These are phyloP conservation scores for Puffinus mauretanicus DNA, from an alignment of 2,113 vertebrate genomes.

Conservation along the genomic window DNA sequence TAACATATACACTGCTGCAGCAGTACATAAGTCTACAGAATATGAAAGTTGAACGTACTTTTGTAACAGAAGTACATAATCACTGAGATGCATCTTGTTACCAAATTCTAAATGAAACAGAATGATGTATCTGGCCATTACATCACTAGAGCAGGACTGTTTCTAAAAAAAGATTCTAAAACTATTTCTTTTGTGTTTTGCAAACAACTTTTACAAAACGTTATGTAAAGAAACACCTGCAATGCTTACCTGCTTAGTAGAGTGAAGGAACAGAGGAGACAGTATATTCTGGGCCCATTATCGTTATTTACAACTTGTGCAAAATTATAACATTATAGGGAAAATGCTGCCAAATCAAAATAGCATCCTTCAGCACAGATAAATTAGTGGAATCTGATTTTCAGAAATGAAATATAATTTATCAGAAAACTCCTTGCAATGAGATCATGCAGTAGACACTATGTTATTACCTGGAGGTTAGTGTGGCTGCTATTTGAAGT, in stretches of 20 bases:
- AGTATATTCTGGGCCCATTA: not conserved
- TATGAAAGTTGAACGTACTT: not conserved
- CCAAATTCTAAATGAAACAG: not conserved
- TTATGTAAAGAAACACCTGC: not conserved
- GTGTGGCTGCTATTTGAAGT: conserved; percentile 7
- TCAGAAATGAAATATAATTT: not conserved
- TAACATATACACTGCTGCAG: not conserved
- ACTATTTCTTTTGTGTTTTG: not conserved
- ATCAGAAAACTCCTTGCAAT: not conserved
- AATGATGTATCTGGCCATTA: not conserved
- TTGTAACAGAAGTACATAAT: not conserved
- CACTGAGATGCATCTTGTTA: not conserved
- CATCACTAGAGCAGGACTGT: not conserved
- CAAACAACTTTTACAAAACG: not conserved
- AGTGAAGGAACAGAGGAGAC: not conserved
- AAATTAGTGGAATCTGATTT: not conserved
- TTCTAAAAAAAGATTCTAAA: not conserved
- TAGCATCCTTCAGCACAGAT: not conserved
- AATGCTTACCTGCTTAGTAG: not conserved
- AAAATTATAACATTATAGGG: not conserved
- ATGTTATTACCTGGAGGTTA: conserved; percentile 36
- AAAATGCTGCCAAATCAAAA: not conserved
- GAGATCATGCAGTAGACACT: not conserved
- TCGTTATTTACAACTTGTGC: not conserved
- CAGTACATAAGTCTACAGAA: not conserved